Conservation (phyloP, 2,888 invertebrate species). For the Chrysolina haemoptera region DNA sequence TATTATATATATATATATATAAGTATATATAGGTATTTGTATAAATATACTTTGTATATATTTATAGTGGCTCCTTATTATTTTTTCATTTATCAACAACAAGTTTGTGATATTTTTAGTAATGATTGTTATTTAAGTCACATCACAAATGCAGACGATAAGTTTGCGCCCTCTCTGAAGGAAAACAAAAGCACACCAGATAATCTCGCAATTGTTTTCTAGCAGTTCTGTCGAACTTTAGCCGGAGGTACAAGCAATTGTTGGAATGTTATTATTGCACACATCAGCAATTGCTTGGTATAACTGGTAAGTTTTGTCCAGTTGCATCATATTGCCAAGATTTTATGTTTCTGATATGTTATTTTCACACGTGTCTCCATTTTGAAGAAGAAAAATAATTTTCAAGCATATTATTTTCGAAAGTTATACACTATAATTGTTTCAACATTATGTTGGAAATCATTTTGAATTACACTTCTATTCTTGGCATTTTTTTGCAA, state of each 20-base stretch:
- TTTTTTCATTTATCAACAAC: conserved; percentile 72
- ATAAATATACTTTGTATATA: conserved; percentile 61
- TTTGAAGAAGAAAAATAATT: no score
- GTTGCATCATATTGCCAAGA: conserved; percentile 20
- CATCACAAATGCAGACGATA: conserved; percentile 69
- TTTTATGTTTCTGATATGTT: background rate
- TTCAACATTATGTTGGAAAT: background rate
- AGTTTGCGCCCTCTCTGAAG: conserved; percentile 64
- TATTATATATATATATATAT: conserved; percentile 40
- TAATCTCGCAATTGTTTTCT: conserved; percentile 51
- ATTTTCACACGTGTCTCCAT: no score
- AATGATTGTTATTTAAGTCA: conserved; percentile 74
- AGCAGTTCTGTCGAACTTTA: conserved; percentile 52
- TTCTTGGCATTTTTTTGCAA: conserved; percentile 33
- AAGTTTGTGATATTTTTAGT: conserved; percentile 75
- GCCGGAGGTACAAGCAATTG: conserved; percentile 50
- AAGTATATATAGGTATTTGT: conserved; percentile 56
- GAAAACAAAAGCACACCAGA: conserved; percentile 44
- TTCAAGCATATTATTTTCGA: background rate
- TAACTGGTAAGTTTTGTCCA: conserved; percentile 29
- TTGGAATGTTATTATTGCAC: conserved; percentile 18
- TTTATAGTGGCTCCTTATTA: conserved; percentile 69
- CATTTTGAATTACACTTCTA: background rate
- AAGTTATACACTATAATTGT: background rate
- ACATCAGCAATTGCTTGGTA: conserved; percentile 24